Conservation (phyloP, 2,888 invertebrate genomes). For the Scaptomyza cyrtandrae region DNA sequence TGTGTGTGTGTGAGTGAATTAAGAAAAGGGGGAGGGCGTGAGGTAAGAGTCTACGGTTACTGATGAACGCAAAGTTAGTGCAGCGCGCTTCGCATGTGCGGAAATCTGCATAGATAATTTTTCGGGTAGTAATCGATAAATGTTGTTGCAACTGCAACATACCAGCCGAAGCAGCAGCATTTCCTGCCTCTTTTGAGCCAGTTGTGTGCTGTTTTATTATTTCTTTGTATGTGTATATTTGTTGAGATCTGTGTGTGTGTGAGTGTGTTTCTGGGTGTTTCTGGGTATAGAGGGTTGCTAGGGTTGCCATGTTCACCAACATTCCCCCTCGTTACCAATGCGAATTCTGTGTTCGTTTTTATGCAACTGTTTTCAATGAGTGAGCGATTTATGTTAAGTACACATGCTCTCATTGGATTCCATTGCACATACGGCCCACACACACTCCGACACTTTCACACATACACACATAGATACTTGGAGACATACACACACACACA, state of each 20-base stretch:
- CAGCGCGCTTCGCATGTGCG: constrained; percentile 59
- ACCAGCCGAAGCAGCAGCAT: constrained; percentile 38
- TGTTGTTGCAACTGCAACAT: constrained; percentile 68
- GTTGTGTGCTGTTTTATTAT: constrained; percentile 2
- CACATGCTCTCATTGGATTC: constrained; percentile 79
- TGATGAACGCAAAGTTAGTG: constrained; percentile 53
- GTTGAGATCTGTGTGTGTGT: neutral
- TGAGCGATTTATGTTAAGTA: constrained; percentile 79
- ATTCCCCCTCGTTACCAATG: constrained; percentile 15
- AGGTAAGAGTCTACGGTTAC: constrained; percentile 1
- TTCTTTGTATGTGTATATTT: neutral
- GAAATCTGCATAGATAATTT: constrained; percentile 75
- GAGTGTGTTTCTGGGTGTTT: neutral
- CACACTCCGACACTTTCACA: constrained; percentile 2
- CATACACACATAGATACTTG: constrained; percentile 9
- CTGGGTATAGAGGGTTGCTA: constrained; percentile 21
- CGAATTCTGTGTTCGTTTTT: constrained; percentile 62
- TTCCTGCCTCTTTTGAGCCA: constrained; percentile 15
- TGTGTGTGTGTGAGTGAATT: neutral
- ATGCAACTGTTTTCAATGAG: constrained; percentile 79
- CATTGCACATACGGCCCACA: constrained; percentile 52
- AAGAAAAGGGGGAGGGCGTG: neutral
- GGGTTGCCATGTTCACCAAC: constrained; percentile 11
- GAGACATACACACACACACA: constrained; percentile 10
- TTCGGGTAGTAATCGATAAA: constrained; percentile 69